Base-by-base conservation (phyloP, 2,113 vertebrate genomes). In the Hippocampus abdominalis region DNA sequence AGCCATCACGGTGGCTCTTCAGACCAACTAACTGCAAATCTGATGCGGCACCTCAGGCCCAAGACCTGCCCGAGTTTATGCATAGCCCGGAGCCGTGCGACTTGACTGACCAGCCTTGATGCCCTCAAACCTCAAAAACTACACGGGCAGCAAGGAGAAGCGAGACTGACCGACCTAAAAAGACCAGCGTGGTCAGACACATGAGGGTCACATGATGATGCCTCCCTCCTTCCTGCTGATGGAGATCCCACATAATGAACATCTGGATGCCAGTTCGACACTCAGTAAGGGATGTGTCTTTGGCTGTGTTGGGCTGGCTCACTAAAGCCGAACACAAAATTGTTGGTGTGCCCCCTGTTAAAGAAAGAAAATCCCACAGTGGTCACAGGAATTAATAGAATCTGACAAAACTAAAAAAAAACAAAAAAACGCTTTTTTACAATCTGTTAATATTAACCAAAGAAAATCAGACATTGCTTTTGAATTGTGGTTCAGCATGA, bases 21-120 rank as follows among this genome's bases (percentile, higher is more conserved):
- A 89, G 39, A 80, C 48, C 75, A 74, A 80, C 78, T 71, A 66
- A 79, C 66, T 71, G 68, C 80, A 93, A 92, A 93, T 89, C 18
- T 67, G 75, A 91, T 82, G 77, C 11, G 91, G 89, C 92, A 91
- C 83, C 73, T 70, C 90, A 70, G 85, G 73, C 67, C 78, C 79
- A 78, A 86, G 90, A 92, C 89, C 90, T 90, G 91, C 90, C 84
- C 57, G 77, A 86, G 85, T 92, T 91, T 91, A 84, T 77, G 74
- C 82, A 83, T 86, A 65, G 84, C 91, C 90, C 61, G 53, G 18
- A 84, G 91, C 83, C 75, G 69, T 64, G 72, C 48, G 75, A 74
- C 71, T 74, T 73, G 53, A 56, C 84, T 71, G 86, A 83, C 83
- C 88, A 75, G 81, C 48, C 48, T 64, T 53, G 11, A 40, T 80